Evolutionary conservation across 1,140 invertebrate genomes (phyloP), one percentile per base, ranked within the genome.

Genomic region (Drosophila azteca): DNA sequence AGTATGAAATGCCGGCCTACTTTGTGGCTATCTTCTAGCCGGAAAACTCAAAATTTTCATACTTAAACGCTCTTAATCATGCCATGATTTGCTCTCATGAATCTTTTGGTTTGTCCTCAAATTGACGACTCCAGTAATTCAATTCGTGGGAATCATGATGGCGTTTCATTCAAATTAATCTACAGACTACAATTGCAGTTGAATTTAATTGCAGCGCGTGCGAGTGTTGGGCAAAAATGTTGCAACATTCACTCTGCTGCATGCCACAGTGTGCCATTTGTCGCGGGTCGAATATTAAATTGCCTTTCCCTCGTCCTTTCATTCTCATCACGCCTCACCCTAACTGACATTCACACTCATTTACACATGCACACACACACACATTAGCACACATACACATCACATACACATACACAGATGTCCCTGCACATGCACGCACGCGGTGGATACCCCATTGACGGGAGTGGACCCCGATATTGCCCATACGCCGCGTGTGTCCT

Each of bases 201-300:
- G 57, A 43, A 68, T 68, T 69, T 54, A 57, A 69, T 69, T 68
- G 51, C 44, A 52, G 58, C 66, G 31, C 54, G 35, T 13, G 41
- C 48, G 35, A 46, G 24, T 29, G 63, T 9, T 31, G 31, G 31
- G 43, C 13, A 43, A 29, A 54, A 64, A 39, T 31, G 8, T 39
- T 65, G 62, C 15, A 46, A 48, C 35, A 24, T 69, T 49, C 64
- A 65, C 64, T 31, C 24, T 49, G 66, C 24, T 68, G 65, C 63
- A n/a, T 20, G 8, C 49, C 41, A 58, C 64, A 69, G 50, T 69
- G 43, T 13, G 20, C 65, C 35, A 69, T 69, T 69, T 69, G 64
- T 69, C 64, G 65, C 67, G 35, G 55, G 51, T 69, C 64, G 66
- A 69, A 69, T 69, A 68, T 68, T 68, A 69, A 69, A 57, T 58